A percentile compares a stretch with the other conserved stretches of the same genome.
These are phyloP conservation scores for Habroteleia sp. DNA, from an alignment of 2,888 invertebrate genomes.

Conservation along the genomic window DNA sequence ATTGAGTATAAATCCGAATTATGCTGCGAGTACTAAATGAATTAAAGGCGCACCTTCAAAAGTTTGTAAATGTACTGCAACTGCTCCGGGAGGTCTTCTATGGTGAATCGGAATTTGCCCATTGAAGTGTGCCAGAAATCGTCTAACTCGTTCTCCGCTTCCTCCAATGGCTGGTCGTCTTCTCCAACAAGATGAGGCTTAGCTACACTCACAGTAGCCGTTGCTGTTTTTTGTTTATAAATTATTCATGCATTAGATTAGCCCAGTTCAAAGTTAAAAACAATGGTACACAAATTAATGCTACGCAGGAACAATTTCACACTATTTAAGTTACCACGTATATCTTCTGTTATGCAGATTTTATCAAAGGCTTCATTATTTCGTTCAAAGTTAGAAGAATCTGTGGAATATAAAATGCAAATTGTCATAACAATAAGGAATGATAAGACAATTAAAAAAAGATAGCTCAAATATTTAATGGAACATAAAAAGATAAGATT, in stretches of 20 bases:
- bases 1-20: slow-evolving; percentile 15
- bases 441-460: no score
- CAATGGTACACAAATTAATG: slow-evolving; percentile 54
- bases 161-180: slow-evolving; percentile 87
- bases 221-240: slow-evolving; percentile 80
- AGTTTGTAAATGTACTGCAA: slow-evolving; percentile 96
- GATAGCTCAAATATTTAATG: no score
- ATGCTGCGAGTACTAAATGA: not conserved
- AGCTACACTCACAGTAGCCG: slow-evolving; percentile 88
- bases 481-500: no score
- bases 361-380: no score
- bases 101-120: slow-evolving; percentile 94
- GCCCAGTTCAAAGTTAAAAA: slow-evolving; percentile 49
- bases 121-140: slow-evolving; percentile 96
- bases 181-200: slow-evolving; percentile 89
- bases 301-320: slow-evolving; percentile 41
- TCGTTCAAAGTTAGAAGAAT: no score
- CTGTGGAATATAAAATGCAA: no score
- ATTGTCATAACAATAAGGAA: no score
- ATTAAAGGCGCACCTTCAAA: slow-evolving; percentile 85
- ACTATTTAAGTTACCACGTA: slow-evolving; percentile 13
- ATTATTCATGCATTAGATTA: slow-evolving; percentile 53
- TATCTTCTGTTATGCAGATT: no score
- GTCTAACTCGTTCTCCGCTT: slow-evolving; percentile 88
- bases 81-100: slow-evolving; percentile 94